Conservation (phyloP, 2,113 vertebrate species). For the Fulmarus glacialis region DNA sequence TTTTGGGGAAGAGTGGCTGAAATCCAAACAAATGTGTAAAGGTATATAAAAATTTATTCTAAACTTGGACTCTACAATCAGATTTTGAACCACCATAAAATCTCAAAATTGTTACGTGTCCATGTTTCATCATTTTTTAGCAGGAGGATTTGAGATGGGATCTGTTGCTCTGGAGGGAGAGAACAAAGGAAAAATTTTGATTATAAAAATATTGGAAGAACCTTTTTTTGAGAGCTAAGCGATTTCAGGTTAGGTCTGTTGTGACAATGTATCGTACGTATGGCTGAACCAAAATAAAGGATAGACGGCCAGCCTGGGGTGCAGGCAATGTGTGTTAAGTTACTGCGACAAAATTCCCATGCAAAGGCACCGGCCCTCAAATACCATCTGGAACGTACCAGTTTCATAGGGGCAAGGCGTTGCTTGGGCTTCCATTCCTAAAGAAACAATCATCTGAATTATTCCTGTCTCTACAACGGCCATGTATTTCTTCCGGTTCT, state of each 20-base stretch:
- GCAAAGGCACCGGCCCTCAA: not conserved
- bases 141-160: not conserved
- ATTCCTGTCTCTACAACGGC: not conserved
- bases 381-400: not conserved
- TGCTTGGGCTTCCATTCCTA: not conserved
- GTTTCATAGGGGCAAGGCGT: not conserved
- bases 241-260: not conserved
- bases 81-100: not conserved
- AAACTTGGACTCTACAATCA: not conserved
- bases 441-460: not conserved
- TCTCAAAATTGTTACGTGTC: fast-evolving
- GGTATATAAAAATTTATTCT: not conserved
- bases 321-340: not conserved
- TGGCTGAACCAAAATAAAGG: not conserved
- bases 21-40: not conserved
- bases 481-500: not conserved
- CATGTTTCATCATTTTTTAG: not conserved
- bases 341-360: not conserved
- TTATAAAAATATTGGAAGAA: not conserved
- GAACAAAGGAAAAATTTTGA: not conserved
- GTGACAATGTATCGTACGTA: not conserved
- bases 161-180: not conserved
- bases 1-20: not conserved
- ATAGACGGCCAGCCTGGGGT: not conserved
- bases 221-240: not conserved